phyloP scores from a whole-genome alignment of 2,888 invertebrate species.

The Volucella inflata region DNA sequence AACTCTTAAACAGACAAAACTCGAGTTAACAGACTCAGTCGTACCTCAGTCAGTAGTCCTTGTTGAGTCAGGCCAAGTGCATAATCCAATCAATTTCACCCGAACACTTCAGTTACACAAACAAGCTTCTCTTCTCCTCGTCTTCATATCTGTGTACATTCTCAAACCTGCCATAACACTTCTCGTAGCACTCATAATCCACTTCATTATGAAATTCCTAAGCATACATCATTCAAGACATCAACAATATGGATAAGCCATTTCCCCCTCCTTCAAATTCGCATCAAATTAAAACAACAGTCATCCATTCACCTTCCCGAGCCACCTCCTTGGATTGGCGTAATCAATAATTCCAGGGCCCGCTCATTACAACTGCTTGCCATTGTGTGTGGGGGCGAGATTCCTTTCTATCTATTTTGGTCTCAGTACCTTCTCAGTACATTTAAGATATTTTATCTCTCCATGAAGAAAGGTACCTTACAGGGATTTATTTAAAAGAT shows the following conservation, averaged over 20 bases:
- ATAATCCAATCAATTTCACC: too few species aligned
- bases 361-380: constrained; percentile 41
- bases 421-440: background rate
- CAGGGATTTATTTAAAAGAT: constrained; percentile 11
- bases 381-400: constrained; percentile 36
- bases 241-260: constrained; percentile 9
- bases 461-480: constrained; percentile 14
- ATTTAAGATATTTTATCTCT: constrained; percentile 12
- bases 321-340: background rate
- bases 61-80: background rate
- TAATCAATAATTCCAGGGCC: constrained; percentile 65
- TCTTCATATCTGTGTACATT: too few species aligned
- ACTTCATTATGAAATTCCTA: constrained; percentile 5
- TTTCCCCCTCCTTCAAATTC: constrained; percentile 1
- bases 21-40: too few species aligned
- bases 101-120: too few species aligned
- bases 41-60: background rate
- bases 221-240: background rate
- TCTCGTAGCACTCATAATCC: background rate
- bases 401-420: constrained; percentile 22
- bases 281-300: constrained; percentile 24
- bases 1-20: too few species aligned
- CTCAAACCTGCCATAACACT: background rate
- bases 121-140: too few species aligned
- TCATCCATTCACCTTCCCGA: background rate